Evolutionary conservation across 2,888 invertebrate species (phyloP).

Genomic region (Lumbricus terrestris): DNA sequence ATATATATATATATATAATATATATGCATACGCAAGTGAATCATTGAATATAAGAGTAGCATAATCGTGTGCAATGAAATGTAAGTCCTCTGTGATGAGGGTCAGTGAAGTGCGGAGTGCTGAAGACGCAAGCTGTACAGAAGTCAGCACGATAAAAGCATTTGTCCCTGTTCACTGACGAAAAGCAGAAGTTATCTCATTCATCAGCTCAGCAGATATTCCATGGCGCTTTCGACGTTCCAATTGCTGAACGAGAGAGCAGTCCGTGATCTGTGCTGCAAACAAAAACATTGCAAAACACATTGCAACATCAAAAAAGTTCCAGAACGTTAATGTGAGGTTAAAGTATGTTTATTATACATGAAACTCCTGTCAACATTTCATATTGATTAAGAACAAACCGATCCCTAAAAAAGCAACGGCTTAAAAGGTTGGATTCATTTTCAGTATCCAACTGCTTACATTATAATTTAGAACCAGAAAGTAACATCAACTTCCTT

Average conservation of each 20-base stretch:
- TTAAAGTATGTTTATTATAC: no score
- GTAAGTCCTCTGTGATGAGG: neutral
- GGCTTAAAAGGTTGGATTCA: no score
- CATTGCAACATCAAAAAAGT: neutral
- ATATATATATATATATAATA: no score
- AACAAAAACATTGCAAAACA: slow-evolving; percentile 30
- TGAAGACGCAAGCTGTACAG: neutral
- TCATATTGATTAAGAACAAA: no score
- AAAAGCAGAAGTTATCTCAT: neutral
- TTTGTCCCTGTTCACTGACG: neutral
- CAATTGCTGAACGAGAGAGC: slow-evolving; percentile 88
- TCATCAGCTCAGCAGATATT: slow-evolving; percentile 66
- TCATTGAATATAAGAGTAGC: no score
- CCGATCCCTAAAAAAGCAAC: no score
- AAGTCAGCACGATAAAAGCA: neutral
- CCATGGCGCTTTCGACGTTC: slow-evolving; percentile 88
- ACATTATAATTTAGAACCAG: no score
- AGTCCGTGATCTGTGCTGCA: slow-evolving; percentile 76
- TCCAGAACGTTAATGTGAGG: no score
- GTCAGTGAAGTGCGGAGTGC: neutral
- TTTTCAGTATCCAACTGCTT: no score
- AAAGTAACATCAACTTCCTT: no score
- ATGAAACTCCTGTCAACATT: no score
- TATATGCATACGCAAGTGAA: no score
- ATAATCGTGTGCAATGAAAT: neutral